Base-by-base conservation (phyloP, 2,888 invertebrate genomes). In the Xanthorhoe designata region DNA sequence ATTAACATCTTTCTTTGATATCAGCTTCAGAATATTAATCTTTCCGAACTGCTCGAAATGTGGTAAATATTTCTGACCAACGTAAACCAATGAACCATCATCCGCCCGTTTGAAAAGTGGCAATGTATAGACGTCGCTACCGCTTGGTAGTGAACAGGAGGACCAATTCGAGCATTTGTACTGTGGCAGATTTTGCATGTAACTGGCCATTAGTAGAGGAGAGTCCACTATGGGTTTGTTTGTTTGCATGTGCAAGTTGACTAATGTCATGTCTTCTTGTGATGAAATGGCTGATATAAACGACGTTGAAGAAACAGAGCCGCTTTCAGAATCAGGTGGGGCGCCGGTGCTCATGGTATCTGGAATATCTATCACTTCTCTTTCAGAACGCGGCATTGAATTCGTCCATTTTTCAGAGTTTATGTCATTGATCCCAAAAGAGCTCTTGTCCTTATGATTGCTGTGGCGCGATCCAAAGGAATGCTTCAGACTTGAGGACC, bases 171-270 rank as follows among this genome's bases (percentile, higher is more conserved):
- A 88, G 78, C 97, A 97, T 66, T 84, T 90, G 76, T 96, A 96
- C 90, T 98, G 98, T 2, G 98, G 98, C 80, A 99, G 92, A 87
- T 99, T 98, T 78, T 96, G 96, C 83, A 97, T 96, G 84, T 99
- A 99, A 81, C 98, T 98, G 4, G 98, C 97, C 98, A 99, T 98
- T 0, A 99, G 92, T 60, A 99, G 92, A 0, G 99, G 98, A 0
- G 99, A 99, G 80, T 98, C 98, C 6, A 98, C 96, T 71, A 99
- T 99, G 0, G 98, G 97, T 67, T 96, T 94, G 84, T 98, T 98
- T 29, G 98, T 96, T 92, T 99, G 99, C 95, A 98, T 97, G 80
- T 98, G 98, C 15, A 99, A 94, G 89, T 99, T 98, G 0, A 99
- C 98, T 61, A 98, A 89, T 0, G 98, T 98, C 88, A 98, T 96